These are phyloP conservation scores for Rotaria magnacalcarata DNA, from an alignment of 2,888 invertebrate species.

Conservation along the genomic window DNA sequence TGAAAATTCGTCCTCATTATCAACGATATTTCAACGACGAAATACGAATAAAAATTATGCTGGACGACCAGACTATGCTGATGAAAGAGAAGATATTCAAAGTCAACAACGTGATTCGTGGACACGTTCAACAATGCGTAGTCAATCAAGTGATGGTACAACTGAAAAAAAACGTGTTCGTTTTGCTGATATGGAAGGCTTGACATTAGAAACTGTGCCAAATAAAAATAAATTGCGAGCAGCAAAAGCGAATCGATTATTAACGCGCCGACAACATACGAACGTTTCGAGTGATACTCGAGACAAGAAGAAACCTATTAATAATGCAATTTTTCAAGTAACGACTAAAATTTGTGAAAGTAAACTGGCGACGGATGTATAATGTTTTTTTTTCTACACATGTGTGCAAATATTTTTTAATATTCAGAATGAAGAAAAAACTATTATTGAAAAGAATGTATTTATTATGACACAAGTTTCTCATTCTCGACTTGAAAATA, in stretches of 20 bases:
- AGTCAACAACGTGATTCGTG: background rate
- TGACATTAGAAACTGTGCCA: background rate
- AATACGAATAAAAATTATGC: background rate
- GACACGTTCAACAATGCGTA: background rate
- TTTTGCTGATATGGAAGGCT: conserved; percentile 23
- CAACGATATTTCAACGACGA: background rate
- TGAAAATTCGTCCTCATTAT: background rate
- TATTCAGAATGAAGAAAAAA: background rate
- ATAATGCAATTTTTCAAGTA: background rate
- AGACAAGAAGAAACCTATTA: background rate
- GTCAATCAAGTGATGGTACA: conserved; percentile 23
- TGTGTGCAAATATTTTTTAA: background rate
- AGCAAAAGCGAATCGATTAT: background rate
- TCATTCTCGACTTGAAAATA: no score
- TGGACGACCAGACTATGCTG: background rate
- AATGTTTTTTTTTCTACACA: background rate
- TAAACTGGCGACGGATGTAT: background rate
- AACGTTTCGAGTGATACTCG: background rate
- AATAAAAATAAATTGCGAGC: background rate
- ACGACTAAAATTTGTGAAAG: background rate
- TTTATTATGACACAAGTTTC: background rate
- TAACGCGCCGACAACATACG: background rate
- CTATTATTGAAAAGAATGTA: background rate
- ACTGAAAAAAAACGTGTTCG: conserved; percentile 30
- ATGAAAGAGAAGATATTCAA: background rate